Evolutionary conservation across 2,888 invertebrate species (phyloP), one percentile per base, ranked within the genome.

Genomic region (Xylota sylvarum): DNA sequence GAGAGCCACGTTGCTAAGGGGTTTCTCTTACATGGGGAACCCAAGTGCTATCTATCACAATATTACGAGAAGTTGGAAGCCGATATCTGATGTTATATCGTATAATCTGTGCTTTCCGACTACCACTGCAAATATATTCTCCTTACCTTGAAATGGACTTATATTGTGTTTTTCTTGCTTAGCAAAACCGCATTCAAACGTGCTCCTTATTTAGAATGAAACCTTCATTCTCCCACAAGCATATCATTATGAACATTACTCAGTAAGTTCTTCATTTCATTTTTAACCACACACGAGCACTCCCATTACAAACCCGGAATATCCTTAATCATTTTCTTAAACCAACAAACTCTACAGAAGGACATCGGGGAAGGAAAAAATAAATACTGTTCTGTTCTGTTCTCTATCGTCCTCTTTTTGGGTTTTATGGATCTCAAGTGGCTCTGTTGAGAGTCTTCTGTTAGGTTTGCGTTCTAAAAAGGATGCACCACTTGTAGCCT

Each of bases 241-340:
- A 50, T 4, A 50, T 3, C 50, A 62, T 62, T 62, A 62, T 27
- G 43, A 9, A 27, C 43, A 46, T 62, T 19, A 30, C 12, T 19
- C 23, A 40, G 19, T 17, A 19, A 43, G 17, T 30, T 46, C 62
- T 46, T 12, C 12, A 30, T 14, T 43, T 40, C 27, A 23, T 43
- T 23, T 43, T 5, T 5, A 17, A 32, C 30, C 6, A 43, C 48
- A 40, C 40, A 17, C 43, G 37, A 43, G 40, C 17, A 17, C 10
- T 6, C 17, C 40, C 14, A 35, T 9, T 35, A 10, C 10, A 30
- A 40, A 35, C 62, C 52, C 67, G 89, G 90, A 89, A 91, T 90
- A 90, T 91, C 90, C 90, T 90, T 91, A 90, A 91, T 91, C 91
- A 90, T 90, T 90, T 91, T 89, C 90, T 89, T 90, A 91, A 90